Conservation (phyloP, 2,113 vertebrate genomes). For the Vimba vimba region DNA sequence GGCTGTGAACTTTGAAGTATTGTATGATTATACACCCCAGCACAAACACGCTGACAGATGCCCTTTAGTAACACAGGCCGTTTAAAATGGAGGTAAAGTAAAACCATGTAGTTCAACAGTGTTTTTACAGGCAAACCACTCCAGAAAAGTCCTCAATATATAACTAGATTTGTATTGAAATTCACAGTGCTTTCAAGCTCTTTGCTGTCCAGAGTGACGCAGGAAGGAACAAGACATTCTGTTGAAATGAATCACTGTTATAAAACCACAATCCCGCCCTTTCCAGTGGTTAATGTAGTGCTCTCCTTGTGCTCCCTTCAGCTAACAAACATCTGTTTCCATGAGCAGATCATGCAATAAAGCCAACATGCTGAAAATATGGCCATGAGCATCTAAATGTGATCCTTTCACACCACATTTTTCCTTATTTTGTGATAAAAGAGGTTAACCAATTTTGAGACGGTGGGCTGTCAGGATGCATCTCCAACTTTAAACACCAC, state of each 20-base stretch:
- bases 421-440: neutral
- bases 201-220: neutral
- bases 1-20: conserved; percentile 47
- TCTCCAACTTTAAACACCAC: neutral
- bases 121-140: no score
- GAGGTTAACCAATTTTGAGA: neutral
- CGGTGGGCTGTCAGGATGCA: neutral
- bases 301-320: neutral
- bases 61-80: conserved; percentile 2
- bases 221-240: conserved; percentile 46
- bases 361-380: neutral
- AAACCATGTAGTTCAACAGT: neutral
- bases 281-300: neutral
- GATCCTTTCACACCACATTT: neutral
- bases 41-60: conserved; percentile 34
- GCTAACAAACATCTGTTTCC: neutral
- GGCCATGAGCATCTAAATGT: neutral
- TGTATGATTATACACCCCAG: conserved; percentile 36
- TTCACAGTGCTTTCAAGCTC: neutral
- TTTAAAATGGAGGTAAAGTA: neutral
- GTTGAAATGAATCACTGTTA: conserved; percentile 48
- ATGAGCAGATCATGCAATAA: neutral
- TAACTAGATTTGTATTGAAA: neutral
- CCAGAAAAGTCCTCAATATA: neutral
- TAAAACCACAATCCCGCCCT: conserved; percentile 43